Evolutionary conservation across 2,113 vertebrate species (phyloP).

Genomic region (Eira barbara): DNA sequence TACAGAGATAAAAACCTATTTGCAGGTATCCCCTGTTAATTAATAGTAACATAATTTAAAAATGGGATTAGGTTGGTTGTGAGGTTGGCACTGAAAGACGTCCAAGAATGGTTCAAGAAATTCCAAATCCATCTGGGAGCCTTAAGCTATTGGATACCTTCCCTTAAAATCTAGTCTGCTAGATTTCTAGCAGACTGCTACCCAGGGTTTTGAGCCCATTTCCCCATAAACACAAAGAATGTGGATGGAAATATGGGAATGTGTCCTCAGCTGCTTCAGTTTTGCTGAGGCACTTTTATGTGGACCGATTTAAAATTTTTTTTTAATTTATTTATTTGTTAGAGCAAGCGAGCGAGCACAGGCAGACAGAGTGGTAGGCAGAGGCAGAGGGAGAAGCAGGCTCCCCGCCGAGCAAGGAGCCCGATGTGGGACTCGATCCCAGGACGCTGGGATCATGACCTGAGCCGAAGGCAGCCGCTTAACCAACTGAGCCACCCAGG

Average conservation of each 20-base stretch:
- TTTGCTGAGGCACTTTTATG: background rate
- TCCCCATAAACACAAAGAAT: background rate
- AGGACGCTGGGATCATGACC: too few relatives aligned
- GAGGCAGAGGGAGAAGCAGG: too few relatives aligned
- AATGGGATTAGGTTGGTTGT: background rate
- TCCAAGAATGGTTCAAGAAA: background rate
- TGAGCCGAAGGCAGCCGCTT: too few relatives aligned
- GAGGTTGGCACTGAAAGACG: background rate
- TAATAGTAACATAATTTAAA: background rate
- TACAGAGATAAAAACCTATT: fast-evolving
- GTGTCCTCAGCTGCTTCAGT: fast-evolving
- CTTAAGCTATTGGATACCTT: background rate
- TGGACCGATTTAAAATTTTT: background rate
- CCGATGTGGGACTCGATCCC: too few relatives aligned
- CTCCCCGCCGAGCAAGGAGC: too few relatives aligned
- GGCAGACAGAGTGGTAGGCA: too few relatives aligned
- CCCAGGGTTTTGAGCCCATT: background rate
- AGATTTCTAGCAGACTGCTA: background rate
- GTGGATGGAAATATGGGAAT: fast-evolving
- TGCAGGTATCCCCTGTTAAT: background rate
- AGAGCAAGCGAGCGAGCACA: too few relatives aligned
- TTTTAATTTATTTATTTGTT: too few relatives aligned
- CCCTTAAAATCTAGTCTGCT: background rate
- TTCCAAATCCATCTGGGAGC: background rate
- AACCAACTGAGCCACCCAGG: too few relatives aligned